Evolutionary conservation across 2,797 vertebrate genomes (phyloP).

Genomic region (Enteromius argenteus): DNA sequence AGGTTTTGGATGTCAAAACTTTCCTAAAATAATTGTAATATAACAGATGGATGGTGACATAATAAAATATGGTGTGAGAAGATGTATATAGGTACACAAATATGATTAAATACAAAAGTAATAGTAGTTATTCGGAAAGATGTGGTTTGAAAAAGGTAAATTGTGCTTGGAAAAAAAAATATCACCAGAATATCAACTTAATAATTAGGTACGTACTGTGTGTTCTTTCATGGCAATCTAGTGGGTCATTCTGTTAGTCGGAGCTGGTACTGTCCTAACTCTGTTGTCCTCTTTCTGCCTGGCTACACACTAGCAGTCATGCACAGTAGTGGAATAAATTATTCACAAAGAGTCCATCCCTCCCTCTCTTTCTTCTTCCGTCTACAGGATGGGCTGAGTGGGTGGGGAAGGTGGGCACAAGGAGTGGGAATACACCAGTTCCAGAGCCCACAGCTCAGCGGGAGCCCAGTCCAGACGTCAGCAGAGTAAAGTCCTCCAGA

Average conservation of each 20-base stretch:
- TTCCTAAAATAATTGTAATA: too few relatives aligned
- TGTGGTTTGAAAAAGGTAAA: not conserved
- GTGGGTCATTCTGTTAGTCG: slow-evolving; percentile 43
- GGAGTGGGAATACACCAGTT: slow-evolving; percentile 39
- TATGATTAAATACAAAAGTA: not conserved
- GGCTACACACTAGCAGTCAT: slow-evolving; percentile 73
- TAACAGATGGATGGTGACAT: too few relatives aligned
- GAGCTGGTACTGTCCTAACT: slow-evolving; percentile 28
- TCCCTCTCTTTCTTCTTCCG: slow-evolving; percentile 36
- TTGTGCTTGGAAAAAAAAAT: not conserved
- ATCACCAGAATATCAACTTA: not conserved
- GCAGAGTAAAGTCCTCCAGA: slow-evolving; percentile 30
- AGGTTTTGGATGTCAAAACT: too few relatives aligned
- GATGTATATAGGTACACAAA: too few relatives aligned
- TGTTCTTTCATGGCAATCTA: slow-evolving; percentile 32
- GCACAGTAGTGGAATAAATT: slow-evolving; percentile 74
- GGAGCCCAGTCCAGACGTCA: slow-evolving; percentile 49
- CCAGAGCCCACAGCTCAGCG: slow-evolving; percentile 54
- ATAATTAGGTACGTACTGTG: not conserved
- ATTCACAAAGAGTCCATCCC: slow-evolving; percentile 71
- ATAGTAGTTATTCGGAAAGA: not conserved
- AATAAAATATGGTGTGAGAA: too few relatives aligned
- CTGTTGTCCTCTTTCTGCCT: slow-evolving; percentile 73
- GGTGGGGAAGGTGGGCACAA: slow-evolving; percentile 32
- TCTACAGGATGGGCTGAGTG: slow-evolving; percentile 43